Percentiles rank a stretch among this genome's conserved stretches.
Conservation (phyloP, 1,140 invertebrate genomes). For the Cotesia typhae region DNA sequence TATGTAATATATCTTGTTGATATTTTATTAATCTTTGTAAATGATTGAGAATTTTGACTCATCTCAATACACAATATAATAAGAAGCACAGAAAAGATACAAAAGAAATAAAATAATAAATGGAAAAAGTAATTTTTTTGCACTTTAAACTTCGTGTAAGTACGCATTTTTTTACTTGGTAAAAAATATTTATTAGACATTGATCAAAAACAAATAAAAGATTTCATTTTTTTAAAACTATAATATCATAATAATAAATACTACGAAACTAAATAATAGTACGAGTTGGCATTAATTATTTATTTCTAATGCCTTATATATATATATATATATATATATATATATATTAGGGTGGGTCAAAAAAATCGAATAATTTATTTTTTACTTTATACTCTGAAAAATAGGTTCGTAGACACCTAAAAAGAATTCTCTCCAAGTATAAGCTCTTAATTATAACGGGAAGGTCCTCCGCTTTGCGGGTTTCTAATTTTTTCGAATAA, state of each 20-base stretch:
- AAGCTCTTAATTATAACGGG: too few relatives aligned
- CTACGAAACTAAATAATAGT: constrained; percentile 56
- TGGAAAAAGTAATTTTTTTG: constrained; percentile 17
- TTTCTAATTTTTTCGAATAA: too few relatives aligned
- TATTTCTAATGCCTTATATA: constrained; percentile 46
- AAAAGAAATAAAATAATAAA: constrained; percentile 29
- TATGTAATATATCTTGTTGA: not conserved
- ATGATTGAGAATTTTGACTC: constrained; percentile 16
- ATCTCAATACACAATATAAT: not conserved
- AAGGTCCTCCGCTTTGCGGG: too few relatives aligned
- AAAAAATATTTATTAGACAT: constrained; percentile 59
- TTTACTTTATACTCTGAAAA: too few relatives aligned
- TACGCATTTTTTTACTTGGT: constrained; percentile 40
- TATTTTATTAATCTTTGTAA: constrained; percentile 21
- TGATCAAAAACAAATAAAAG: constrained; percentile 48
- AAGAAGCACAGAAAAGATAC: constrained; percentile 39
- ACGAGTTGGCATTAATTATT: constrained; percentile 47
- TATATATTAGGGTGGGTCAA: too few relatives aligned
- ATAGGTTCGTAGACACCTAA: too few relatives aligned
- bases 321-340: constrained; percentile 14
- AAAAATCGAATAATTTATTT: too few relatives aligned
- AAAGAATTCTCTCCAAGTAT: too few relatives aligned
- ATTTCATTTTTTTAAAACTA: constrained; percentile 36
- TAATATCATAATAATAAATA: constrained; percentile 61
- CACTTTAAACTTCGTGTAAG: constrained; percentile 34